phyloP scores from a whole-genome alignment of 2,888 invertebrate species.

The Furcula furcula region DNA sequence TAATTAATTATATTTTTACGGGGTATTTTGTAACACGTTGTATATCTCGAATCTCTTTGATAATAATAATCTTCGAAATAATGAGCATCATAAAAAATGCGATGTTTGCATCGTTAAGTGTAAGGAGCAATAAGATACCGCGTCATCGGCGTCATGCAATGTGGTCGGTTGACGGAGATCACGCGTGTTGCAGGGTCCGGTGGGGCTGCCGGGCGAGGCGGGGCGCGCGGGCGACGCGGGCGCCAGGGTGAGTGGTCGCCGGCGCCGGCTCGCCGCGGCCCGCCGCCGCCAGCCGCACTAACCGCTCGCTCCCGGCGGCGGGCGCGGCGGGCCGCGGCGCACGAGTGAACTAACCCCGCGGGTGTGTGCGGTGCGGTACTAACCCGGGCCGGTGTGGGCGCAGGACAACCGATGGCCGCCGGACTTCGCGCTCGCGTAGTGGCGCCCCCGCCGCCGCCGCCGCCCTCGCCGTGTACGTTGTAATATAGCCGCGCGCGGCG shows the following conservation, averaged over 20 bases:
- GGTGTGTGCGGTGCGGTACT: conserved; percentile 34
- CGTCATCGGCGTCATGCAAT: too few relatives aligned
- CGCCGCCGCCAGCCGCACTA: neutral
- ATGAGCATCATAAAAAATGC: too few relatives aligned
- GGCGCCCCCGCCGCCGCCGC: conserved; percentile 18
- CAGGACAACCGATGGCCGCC: conserved; percentile 77
- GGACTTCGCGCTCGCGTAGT: conserved; percentile 74
- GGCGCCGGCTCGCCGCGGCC: neutral
- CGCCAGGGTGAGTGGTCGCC: conserved; percentile 86
- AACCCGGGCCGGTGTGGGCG: conserved; percentile 47
- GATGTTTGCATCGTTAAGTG: too few relatives aligned
- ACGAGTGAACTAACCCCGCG: conserved; percentile 1
- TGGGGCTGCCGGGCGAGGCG: conserved; percentile 89
- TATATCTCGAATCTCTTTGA: too few relatives aligned
- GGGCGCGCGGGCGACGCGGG: conserved; percentile 90
- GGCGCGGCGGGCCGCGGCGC: neutral
- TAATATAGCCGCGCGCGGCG: conserved; percentile 14
- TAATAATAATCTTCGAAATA: too few relatives aligned
- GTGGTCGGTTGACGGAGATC: too few relatives aligned
- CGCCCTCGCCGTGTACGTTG: too few relatives aligned
- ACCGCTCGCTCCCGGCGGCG: neutral
- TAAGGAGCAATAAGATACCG: too few relatives aligned
- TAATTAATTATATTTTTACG: too few relatives aligned
- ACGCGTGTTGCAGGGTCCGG: conserved; percentile 94
- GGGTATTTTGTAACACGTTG: too few relatives aligned